Base-by-base conservation (phyloP, 2,113 vertebrate genomes). In the Chamaea fasciata region DNA sequence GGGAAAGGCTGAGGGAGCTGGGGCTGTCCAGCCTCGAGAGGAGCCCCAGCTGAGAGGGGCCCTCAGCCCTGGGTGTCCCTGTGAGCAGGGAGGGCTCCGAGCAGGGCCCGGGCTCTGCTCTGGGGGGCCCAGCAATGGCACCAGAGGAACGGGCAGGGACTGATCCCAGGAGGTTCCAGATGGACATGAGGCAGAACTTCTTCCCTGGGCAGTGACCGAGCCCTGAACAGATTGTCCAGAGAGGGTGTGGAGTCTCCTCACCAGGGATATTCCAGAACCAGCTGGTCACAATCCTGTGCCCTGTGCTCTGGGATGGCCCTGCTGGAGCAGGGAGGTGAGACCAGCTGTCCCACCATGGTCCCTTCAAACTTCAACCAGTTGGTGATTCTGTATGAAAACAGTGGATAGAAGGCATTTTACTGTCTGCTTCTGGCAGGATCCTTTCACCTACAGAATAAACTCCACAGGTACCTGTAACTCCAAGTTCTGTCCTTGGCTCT, bases 301-400 rank as follows among this genome's bases (percentile, higher is more conserved):
- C 2, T 76, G 83, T 39, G 39, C 63, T 52, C 13, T 37, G 73
- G 46, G 27, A 15, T 86, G 73, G 37, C 27, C 31, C 73, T 60
- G 46, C 53, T 68, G 63, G 39, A 62, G 47, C 27, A 44, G 55
- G 73, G 39, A 53, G 23, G 9, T 47, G 18, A 47, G 1, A 39
- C 15, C 23, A 16, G 10, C 0, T 20, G 28, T 0, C 1, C 63
- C 23, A 0, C 30, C 8, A 6, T 27, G 57, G 3, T 27, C 17
- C 6, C 7, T 14, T 56, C 57, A n/a, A 56, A 1, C 16, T 13
- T 55, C 9, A 13, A 11, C 5, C 56, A 41, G 21, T 3, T 2
- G 1, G 16, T 47, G 49, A 22, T 49, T 80, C 26, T 37, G 26
- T 24, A 16, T 15, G 42, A 71, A 49, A 30, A n/a, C 2, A 8